Evolutionary conservation across 23 tunicate genomes (phyloP).

Genomic region (Diplosoma virens): DNA sequence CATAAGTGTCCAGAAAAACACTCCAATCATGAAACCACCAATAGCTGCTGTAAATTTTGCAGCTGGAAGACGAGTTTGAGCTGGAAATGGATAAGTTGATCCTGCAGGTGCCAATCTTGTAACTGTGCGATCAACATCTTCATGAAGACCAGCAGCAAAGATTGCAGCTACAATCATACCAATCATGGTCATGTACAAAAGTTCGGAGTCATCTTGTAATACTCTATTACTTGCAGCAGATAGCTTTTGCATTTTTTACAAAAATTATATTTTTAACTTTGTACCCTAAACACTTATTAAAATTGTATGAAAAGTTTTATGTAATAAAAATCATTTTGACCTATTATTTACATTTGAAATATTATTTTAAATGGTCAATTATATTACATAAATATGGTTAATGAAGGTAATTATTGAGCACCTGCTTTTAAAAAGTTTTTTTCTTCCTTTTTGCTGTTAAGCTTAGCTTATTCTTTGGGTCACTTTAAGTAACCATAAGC

Average conservation of each 20-base stretch:
- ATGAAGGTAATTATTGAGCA: too few relatives aligned
- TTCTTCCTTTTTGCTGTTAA: too few relatives aligned
- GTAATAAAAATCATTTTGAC: too few relatives aligned
- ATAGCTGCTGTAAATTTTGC: slow-evolving; percentile 76
- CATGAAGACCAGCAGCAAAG: slow-evolving; percentile 83
- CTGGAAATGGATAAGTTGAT: slow-evolving; percentile 79
- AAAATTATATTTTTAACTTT: too few relatives aligned
- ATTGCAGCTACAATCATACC: slow-evolving; percentile 82
- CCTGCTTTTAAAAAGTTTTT: too few relatives aligned
- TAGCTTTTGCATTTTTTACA: slow-evolving; percentile 6
- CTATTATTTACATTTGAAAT: too few relatives aligned
- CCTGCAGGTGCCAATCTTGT: slow-evolving; percentile 86
- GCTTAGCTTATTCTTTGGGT: too few relatives aligned
- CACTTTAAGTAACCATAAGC: too few relatives aligned
- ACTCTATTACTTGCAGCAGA: not conserved
- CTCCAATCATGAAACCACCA: slow-evolving; percentile 75
- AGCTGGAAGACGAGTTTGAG: slow-evolving; percentile 75
- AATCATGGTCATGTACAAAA: slow-evolving; percentile 65
- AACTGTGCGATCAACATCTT: slow-evolving; percentile 78
- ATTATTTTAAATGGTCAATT: too few relatives aligned
- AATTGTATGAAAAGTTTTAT: too few relatives aligned
- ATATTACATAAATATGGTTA: too few relatives aligned
- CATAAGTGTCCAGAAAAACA: slow-evolving; percentile 64
- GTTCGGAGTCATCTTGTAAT: slow-evolving; percentile 65
- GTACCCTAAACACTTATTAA: too few relatives aligned